These are phyloP conservation scores for Pipistrellus pygmaeus DNA, from an alignment of 2,797 vertebrate species.

Conservation along the genomic window DNA sequence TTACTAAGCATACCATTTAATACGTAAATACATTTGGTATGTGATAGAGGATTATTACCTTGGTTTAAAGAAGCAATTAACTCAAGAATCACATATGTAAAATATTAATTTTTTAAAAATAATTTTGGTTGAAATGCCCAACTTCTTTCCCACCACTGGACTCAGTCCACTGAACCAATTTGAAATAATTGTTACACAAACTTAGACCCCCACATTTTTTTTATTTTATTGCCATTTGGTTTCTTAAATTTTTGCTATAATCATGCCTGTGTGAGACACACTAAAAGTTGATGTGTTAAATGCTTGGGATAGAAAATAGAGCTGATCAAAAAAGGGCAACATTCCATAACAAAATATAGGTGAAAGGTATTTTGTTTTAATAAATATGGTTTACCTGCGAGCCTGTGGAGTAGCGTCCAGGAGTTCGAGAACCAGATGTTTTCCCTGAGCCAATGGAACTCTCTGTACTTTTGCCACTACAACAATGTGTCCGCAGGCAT, in stretches of 20 bases:
- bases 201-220: background rate
- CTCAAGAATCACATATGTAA: background rate
- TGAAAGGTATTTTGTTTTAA: accelerated
- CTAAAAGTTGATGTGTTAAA: background rate
- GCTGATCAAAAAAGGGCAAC: accelerated
- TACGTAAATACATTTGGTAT: background rate
- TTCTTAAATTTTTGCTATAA: background rate
- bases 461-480: slow-evolving; percentile 97
- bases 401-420: slow-evolving; percentile 96
- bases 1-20: background rate
- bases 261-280: background rate
- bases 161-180: background rate
- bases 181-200: background rate
- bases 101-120: background rate
- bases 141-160: background rate
- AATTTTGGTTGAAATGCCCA: background rate
- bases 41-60: background rate
- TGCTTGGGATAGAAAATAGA: background rate
- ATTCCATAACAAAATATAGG: accelerated
- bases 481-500: slow-evolving; percentile 97
- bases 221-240: background rate
- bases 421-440: slow-evolving; percentile 94
- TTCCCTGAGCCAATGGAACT: slow-evolving; percentile 97
- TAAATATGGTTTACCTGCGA: slow-evolving; percentile 92
- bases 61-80: too few relatives aligned